A percentile compares a stretch with the other conserved stretches of the same genome.
Evolutionary conservation across 1,140 invertebrate genomes (phyloP).

Genomic region (Aphaenogaster rudis): DNA sequence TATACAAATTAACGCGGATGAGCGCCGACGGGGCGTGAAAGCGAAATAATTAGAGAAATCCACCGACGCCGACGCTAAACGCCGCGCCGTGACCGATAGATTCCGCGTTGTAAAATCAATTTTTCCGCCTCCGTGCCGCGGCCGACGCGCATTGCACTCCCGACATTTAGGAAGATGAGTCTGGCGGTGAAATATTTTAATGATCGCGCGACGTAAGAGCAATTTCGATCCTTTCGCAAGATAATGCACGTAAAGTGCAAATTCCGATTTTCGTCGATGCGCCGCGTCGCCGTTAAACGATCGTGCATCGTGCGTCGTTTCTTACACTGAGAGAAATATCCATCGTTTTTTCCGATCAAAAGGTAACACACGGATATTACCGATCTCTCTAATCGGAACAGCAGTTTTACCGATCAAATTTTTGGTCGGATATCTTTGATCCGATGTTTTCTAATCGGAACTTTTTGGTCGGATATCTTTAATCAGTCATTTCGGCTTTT

Average conservation of each 20-base stretch:
- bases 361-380: too few species aligned
- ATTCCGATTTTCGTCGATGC: background rate
- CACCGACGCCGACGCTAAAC: slow-evolving; percentile 3
- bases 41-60: slow-evolving; percentile 62
- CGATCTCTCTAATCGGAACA: too few species aligned
- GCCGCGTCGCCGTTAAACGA: background rate
- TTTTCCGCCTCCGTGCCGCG: background rate
- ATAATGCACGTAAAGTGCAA: background rate
- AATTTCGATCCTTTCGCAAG: slow-evolving; percentile 20
- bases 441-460: too few species aligned
- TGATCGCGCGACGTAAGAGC: background rate
- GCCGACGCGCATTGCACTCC: slow-evolving; percentile 15
- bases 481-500: too few species aligned
- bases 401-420: too few species aligned
- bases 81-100: slow-evolving; percentile 29
- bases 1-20: slow-evolving; percentile 49
- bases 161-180: slow-evolving; percentile 39
- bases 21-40: slow-evolving; percentile 37
- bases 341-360: too few species aligned
- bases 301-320: background rate
- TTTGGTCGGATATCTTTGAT: too few species aligned
- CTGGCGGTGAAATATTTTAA: slow-evolving; percentile 23
- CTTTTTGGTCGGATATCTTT: too few species aligned
- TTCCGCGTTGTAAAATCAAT: slow-evolving; percentile 43
- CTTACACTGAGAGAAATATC: background rate